Evolutionary conservation across 2,113 vertebrate genomes (phyloP), one percentile per base, ranked within the genome.

Genomic region (Polypterus bichir): DNA sequence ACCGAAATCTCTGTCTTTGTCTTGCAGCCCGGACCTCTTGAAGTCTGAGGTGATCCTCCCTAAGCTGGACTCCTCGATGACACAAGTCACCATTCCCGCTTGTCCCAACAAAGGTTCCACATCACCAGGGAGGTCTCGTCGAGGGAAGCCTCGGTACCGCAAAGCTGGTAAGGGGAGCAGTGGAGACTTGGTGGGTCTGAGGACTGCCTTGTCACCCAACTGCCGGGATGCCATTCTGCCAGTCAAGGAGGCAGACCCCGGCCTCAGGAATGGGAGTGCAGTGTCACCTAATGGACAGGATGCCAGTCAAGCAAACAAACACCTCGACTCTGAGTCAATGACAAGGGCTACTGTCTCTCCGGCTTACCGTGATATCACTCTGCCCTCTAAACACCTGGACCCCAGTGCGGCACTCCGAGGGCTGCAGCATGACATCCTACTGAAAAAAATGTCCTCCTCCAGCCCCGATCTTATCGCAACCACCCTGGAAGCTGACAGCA

Each of bases 11-110:
- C 45, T 7, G 64, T 10, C 61, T 9, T 2, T 57, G 49, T 69
- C 54, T 59, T 44, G 7, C 71, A 97, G 94, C 74, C 94, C 94
- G 7, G 94, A 97, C 69, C 81, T 97, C 55, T 80, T 97, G 57
- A 94, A 94, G 76, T 93, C 93, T 0, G 94, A 97, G 69, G 87
- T 94, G 64, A 90, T 92, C 73, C 84, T 94, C 44, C 92, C 92
- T 59, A 94, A 92, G 73, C 80, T 94, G 77, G 94, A 97, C 68
- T 89, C 92, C 1, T 88, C 88, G 63, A 84, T 93, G 79, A 89
- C 86, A 3, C 91, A 93, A 73, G 90, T 94, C 56, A 88, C 92
- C n/a, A 90, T 94, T 59, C 89, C 92, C 0, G 78, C 89, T 11
- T 93, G 91, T 71, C 71, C 82, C 52, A 90, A 81, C 73, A 94